Percentiles rank a stretch among this genome's conserved stretches.
Conservation (phyloP, 1,140 invertebrate species). For the Drosophila nigrodunni region DNA sequence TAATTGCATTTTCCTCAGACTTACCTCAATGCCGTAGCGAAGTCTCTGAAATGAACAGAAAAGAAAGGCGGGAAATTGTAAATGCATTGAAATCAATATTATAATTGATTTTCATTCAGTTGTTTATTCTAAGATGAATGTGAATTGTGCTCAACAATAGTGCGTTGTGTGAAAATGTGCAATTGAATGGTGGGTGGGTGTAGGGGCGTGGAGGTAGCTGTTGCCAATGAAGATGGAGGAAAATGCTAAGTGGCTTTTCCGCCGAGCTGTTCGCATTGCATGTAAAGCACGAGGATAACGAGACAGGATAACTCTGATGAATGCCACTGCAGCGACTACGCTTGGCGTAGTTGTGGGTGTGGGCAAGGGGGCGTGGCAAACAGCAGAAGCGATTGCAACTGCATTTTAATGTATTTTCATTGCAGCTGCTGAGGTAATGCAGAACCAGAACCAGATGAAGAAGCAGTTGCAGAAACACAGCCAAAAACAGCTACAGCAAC, state of each 20-base stretch:
- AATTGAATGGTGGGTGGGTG: constrained; percentile 9
- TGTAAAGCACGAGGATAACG: constrained; percentile 62
- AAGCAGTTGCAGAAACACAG: constrained; percentile 2
- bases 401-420: constrained; percentile 75
- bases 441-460: not conserved
- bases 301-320: constrained; percentile 75
- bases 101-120: constrained; percentile 37
- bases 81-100: constrained; percentile 45
- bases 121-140: constrained; percentile 46
- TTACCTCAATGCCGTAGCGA: constrained; percentile 20
- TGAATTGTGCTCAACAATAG: constrained; percentile 28
- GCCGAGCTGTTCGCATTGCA: constrained; percentile 48
- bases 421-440: constrained; percentile 21
- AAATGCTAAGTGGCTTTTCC: constrained; percentile 60
- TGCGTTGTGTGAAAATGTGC: constrained; percentile 4
- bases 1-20: not conserved
- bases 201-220: not conserved
- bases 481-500: not conserved
- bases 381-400: constrained; percentile 60
- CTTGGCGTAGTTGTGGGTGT: not conserved
- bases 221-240: not conserved
- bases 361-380: constrained; percentile 15
- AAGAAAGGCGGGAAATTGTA: not conserved
- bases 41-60: not conserved
- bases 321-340: constrained; percentile 44